These are phyloP conservation scores for Lepidurus packardi DNA, from an alignment of 1,140 invertebrate species.

Conservation along the genomic window DNA sequence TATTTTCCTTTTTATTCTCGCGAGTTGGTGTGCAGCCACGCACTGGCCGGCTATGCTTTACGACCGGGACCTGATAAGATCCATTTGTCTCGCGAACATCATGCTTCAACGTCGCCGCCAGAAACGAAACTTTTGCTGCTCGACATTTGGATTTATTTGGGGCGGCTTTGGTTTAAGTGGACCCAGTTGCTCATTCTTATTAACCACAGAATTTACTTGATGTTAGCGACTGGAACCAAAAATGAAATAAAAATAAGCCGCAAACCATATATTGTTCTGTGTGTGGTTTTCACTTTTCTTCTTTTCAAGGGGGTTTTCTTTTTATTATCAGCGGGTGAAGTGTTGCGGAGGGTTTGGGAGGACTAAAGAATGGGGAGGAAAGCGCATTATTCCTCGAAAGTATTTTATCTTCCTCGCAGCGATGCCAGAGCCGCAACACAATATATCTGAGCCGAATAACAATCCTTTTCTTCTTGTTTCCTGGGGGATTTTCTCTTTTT, in stretches of 20 bases:
- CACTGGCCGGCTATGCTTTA: background rate
- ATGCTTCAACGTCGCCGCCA: background rate
- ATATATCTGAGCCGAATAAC: background rate
- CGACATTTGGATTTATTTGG: background rate
- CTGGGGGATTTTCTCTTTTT: background rate
- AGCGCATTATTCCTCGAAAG: background rate
- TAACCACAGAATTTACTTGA: too few species aligned
- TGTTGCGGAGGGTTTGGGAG: background rate
- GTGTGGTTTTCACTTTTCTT: background rate
- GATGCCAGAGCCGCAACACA: background rate
- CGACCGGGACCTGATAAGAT: conserved; percentile 1
- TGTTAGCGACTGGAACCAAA: too few species aligned
- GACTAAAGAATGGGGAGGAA: background rate
- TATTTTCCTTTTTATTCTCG: background rate
- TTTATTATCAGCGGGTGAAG: background rate
- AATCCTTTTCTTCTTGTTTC: background rate
- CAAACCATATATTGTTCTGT: background rate
- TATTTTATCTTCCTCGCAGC: background rate
- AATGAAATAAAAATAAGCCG: background rate
- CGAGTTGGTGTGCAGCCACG: conserved; percentile 15
- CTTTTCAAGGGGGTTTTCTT: background rate
- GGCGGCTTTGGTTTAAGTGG: too few species aligned
- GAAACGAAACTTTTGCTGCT: background rate
- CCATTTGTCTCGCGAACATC: conserved; percentile 8
- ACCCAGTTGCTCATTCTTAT: too few species aligned